Percentiles rank a stretch among this genome's conserved stretches.
Evolutionary conservation across 2,797 vertebrate species (phyloP).

Genomic region (Coregonus suidteri): DNA sequence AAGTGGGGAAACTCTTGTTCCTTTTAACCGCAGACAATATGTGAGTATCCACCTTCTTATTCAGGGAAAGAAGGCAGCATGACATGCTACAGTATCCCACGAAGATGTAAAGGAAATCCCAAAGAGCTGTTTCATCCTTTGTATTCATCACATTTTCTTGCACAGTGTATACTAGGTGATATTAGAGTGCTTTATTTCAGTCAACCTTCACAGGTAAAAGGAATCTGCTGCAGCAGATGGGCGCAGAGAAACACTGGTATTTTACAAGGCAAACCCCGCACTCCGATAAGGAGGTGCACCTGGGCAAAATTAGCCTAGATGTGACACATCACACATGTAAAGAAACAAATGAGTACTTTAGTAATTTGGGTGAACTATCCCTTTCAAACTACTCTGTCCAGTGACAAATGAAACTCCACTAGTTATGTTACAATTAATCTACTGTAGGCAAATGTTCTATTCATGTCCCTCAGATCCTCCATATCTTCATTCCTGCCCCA

Average conservation of each 20-base stretch:
- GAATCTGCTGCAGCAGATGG: no score
- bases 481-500: slow-evolving; percentile 14
- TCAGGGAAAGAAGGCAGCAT: no score
- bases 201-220: no score
- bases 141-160: neutral
- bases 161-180: slow-evolving; percentile 31
- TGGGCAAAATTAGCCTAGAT: no score
- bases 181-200: slow-evolving; percentile 62
- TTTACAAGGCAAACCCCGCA: no score
- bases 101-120: neutral
- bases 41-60: no score
- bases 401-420: neutral
- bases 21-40: no score
- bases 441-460: slow-evolving; percentile 59
- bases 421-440: neutral
- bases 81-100: neutral
- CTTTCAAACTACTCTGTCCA: neutral
- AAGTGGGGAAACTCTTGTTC: no score
- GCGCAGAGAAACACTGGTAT: no score
- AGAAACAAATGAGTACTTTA: neutral
- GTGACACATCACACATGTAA: no score
- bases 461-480: slow-evolving; percentile 46
- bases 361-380: neutral
- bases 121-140: slow-evolving; percentile 1
- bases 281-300: no score